Evolutionary conservation across 1,140 invertebrate genomes (phyloP).

Genomic region (Papilio polyxenes): DNA sequence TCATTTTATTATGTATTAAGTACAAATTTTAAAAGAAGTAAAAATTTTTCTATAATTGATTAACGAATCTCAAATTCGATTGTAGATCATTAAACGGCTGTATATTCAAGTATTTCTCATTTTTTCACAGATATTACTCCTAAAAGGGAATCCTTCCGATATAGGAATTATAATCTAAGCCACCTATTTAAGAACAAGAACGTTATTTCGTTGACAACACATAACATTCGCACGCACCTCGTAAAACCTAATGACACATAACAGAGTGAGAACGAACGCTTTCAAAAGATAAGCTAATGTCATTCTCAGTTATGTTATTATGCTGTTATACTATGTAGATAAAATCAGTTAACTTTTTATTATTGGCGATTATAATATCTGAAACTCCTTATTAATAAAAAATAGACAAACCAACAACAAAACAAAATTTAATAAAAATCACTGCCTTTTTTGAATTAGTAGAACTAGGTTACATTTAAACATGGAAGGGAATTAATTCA

Average conservation of each 20-base stretch:
- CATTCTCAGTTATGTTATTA: neutral
- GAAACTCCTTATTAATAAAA: too few relatives aligned
- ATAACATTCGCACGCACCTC: conserved; percentile 17
- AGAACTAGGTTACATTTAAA: too few relatives aligned
- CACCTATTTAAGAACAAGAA: neutral
- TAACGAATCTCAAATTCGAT: neutral
- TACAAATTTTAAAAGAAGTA: neutral
- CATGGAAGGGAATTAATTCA: too few relatives aligned
- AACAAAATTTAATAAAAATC: too few relatives aligned
- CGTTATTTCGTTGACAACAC: neutral
- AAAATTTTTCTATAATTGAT: too few relatives aligned
- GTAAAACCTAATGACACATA: conserved; percentile 13
- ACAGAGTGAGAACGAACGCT: neutral
- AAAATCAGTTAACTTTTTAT: neutral
- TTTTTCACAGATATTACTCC: neutral
- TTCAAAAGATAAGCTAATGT: conserved; percentile 16
- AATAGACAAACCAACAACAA: too few relatives aligned
- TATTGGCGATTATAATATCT: neutral
- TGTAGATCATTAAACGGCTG: neutral
- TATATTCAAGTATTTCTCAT: neutral
- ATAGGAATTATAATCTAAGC: neutral
- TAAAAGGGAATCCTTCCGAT: too few relatives aligned
- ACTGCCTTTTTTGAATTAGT: too few relatives aligned
- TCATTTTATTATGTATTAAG: neutral
- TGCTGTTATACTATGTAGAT: neutral